Evolutionary conservation across 2,888 invertebrate genomes (phyloP), one percentile per base, ranked within the genome.

Genomic region (Leucophenga montana): DNA sequence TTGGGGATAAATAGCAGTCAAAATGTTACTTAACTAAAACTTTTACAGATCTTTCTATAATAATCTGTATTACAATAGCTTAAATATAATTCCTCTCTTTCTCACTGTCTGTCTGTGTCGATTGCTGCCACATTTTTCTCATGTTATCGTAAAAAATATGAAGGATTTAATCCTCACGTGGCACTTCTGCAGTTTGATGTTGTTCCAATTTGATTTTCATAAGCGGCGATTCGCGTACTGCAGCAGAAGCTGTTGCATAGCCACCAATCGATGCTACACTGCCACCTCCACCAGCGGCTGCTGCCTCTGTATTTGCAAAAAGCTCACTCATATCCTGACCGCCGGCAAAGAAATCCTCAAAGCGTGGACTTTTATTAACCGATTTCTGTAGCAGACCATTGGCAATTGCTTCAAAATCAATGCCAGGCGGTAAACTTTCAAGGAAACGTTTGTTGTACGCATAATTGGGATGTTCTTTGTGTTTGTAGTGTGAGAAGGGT

Each of bases 1-100:
- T 86, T 84, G 85, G 86, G 85, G 83, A 83, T 85, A 84, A 85
- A 82, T 85, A 86, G 85, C 86, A 86, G 86, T 86, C 86, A 81
- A 83, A 83, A 76, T 77, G 74, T 62, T 76, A 39, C 67, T 68
- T 53, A 59, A 31, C 67, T 31, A 44, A 9, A n/a, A 27, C 57
- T 27, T 27, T 14, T 27, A 8, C 31, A 11, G 54, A 54, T 54
- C 18, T 54, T 54, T 22, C 16, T 0, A 50, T 16, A 50, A 16
- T 9, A 54, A 54, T 53, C 53, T 53, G 53, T n/a, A 53, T 18
- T 39, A 27, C 4, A 27, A 27, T 27, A 27, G 27, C 27, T 50
- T 16, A 50, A 50, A 50, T 18, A 16, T 50, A 16, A n/a, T 11
- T 3, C 27, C 33, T 62, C 73, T 68, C 66, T 39, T 13, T 66